Evolutionary conservation across 2,888 invertebrate species (phyloP), one percentile per base, ranked within the genome.

Genomic region (Osedax fenrisi): DNA sequence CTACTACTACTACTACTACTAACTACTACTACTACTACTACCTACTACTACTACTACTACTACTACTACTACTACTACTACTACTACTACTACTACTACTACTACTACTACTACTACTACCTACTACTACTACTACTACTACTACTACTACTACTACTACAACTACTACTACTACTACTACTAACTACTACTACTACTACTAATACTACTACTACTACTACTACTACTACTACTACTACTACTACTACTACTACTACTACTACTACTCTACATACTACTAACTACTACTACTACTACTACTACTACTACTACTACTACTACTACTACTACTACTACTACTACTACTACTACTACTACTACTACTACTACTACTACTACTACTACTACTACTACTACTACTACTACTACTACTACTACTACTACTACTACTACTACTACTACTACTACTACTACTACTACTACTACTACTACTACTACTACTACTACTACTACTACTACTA

Each of bases 231-330:
- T n/a, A n/a, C n/a, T n/a, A n/a, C n/a, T n/a, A n/a, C n/a, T n/a
- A n/a, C n/a, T n/a, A n/a, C n/a, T n/a, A n/a, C n/a, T n/a, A n/a
- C n/a, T n/a, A n/a, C n/a, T n/a, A n/a, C n/a, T n/a, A n/a, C n/a
- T n/a, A 72, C 23, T 73, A 73, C 23, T 72, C 5, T n/a, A 10
- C 25, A 69, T 17, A 41, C 17, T 41, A 41, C 41, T 10, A 41
- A 41, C 41, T 41, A 41, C 41, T 41, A 41, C 41, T 41, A 41
- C 41, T 41, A 41, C 41, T 41, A 41, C 41, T 41, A 41, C 41
- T 41, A 41, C 41, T 41, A 41, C 41, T 41, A 41, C 41, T 41
- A 41, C 41, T 41, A 41, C 41, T 41, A 41, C 41, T 41, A 41
- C 41, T 41, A 41, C 41, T 41, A 41, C 41, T 41, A 41, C 41